These are phyloP conservation scores for Leptestheria dahalacensis DNA, from an alignment of 1,140 invertebrate genomes.

Conservation along the genomic window DNA sequence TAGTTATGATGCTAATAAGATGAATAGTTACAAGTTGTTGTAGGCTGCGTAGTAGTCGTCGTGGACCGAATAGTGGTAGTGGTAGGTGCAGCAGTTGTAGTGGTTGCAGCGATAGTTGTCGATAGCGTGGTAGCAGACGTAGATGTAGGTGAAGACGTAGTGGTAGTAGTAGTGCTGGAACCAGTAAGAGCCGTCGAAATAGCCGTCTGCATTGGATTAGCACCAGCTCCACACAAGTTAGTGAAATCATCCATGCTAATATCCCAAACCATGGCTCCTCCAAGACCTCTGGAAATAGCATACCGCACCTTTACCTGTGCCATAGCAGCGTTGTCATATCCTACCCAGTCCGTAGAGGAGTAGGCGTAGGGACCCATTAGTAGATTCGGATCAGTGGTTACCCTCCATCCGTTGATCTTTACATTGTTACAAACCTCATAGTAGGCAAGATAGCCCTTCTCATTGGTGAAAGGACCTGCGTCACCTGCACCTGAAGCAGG, in stretches of 20 bases:
- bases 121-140: neutral
- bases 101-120: neutral
- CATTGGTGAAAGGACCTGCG: conserved; percentile 15
- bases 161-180: neutral
- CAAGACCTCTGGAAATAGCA: conserved; percentile 13
- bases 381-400: neutral
- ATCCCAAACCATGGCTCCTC: conserved; percentile 24
- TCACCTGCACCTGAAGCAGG: conserved; percentile 13
- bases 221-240: conserved; percentile 16
- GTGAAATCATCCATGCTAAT: conserved; percentile 20
- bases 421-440: conserved; percentile 19
- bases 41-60: too few species aligned
- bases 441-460: conserved; percentile 18
- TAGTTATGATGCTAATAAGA: too few species aligned
- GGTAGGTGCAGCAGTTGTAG: conserved; percentile 22
- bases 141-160: neutral
- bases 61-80: too few species aligned
- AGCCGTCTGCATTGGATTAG: conserved; percentile 27
- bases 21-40: too few species aligned
- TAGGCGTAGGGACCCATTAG: conserved; percentile 7
- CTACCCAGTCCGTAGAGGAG: conserved; percentile 16
- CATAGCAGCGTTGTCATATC: conserved; percentile 20
- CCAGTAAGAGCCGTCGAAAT: conserved; percentile 6
- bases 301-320: conserved; percentile 18
- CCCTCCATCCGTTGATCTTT: conserved; percentile 16